Evolutionary conservation across 2,888 invertebrate genomes (phyloP).

Genomic region (Druceiella hillmani): DNA sequence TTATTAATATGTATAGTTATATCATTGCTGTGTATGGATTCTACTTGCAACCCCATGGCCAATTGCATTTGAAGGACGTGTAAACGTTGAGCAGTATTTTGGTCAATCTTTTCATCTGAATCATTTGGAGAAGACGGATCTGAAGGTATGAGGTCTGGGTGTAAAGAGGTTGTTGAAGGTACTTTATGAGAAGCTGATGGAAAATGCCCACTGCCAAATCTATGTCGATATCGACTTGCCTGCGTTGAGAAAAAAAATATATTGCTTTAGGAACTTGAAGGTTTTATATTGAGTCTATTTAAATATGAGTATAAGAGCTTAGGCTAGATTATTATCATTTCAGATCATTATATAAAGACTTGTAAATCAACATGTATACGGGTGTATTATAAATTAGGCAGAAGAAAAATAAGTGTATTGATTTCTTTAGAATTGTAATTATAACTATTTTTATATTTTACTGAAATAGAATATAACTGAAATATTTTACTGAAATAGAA

Average conservation of each 20-base stretch:
- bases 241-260: constrained; percentile 39
- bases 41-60: constrained; percentile 38
- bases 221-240: constrained; percentile 47
- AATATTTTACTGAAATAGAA: too few relatives aligned
- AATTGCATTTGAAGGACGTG: constrained; percentile 45
- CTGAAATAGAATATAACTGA: too few relatives aligned
- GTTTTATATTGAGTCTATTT: too few relatives aligned
- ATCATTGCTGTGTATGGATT: constrained; percentile 36
- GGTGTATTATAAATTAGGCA: too few relatives aligned
- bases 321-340: too few relatives aligned
- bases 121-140: constrained; percentile 11
- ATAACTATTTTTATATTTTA: too few relatives aligned
- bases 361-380: too few relatives aligned
- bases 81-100: constrained; percentile 31
- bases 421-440: too few relatives aligned
- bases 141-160: constrained; percentile 33
- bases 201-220: constrained; percentile 39
- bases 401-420: too few relatives aligned
- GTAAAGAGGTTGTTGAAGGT: constrained; percentile 29
- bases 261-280: constrained; percentile 23
- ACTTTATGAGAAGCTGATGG: constrained; percentile 32
- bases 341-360: too few relatives aligned
- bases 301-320: too few relatives aligned
- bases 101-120: constrained; percentile 31
- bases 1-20: constrained; percentile 39